Evolutionary conservation across 2,888 invertebrate genomes (phyloP), one percentile per base, ranked within the genome.

Genomic region (Metellina segmentata): DNA sequence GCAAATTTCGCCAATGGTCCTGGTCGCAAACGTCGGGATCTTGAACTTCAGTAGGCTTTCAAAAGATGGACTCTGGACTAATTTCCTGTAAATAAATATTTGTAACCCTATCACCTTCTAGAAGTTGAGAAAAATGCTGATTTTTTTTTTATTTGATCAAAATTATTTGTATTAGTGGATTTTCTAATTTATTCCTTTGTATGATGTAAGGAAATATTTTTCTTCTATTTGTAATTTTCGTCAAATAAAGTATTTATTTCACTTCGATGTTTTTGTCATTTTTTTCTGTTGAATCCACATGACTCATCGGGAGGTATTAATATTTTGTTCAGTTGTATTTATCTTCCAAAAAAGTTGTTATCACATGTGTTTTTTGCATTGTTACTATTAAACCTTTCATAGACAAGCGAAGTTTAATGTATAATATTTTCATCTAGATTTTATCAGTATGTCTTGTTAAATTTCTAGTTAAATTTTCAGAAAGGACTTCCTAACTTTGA

Each of bases 1-100:
- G 98, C 98, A 93, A 98, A 98, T 95, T 98, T 96, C 95, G 97
- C 98, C 49, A 97, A 97, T 4, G 98, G 98, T 16, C 98, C 98
- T 0, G 98, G 98, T 94, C 96, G 98, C 95, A 97, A 97, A 96
- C 97, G 98, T 94, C 97, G 98, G 16, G 93, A 93, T 52, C 19
- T 85, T 7, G 83, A 94, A 94, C 85, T 51, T 70, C 89, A 92
- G 53, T 89, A 75, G 85, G 51, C 5, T 61, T 5, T 9, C 9
- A 61, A 16, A 16, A 61, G 61, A 16, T 16, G 16, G 8, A 9
- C 61, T 61, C 16, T 16, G 5, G 61, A 11, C 61, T 61, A 16
- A 7, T 16, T 5, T 16, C 61, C 11, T 61, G 61, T 61, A 61
- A 61, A 61, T 61, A 61, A 61, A 61, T 61, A 61, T 61, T 61